Evolutionary conservation across 1,140 invertebrate genomes (phyloP).

Genomic region (Paraescarpia echinospica): DNA sequence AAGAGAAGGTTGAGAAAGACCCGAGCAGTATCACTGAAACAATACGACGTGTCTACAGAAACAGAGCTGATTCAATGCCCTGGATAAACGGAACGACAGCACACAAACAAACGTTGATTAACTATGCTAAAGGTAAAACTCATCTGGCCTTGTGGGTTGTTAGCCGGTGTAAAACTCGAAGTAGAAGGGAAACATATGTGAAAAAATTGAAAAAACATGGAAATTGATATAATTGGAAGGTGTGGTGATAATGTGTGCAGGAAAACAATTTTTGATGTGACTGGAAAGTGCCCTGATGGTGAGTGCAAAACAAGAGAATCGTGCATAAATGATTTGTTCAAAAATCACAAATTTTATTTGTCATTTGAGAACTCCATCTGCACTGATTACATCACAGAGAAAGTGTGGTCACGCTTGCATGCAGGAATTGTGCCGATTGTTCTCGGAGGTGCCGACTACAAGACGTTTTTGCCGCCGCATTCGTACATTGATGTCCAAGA

Average conservation of each 20-base stretch:
- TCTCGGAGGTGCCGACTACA: background rate
- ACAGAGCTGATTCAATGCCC: too few species aligned
- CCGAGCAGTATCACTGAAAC: background rate
- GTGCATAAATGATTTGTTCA: background rate
- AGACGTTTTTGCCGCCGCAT: background rate
- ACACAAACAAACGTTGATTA: background rate
- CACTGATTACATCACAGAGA: background rate
- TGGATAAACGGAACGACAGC: too few species aligned
- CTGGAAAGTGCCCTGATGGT: too few species aligned
- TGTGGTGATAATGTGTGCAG: too few species aligned
- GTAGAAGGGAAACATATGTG: slow-evolving; percentile 61
- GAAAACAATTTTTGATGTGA: too few species aligned
- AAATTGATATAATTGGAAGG: slow-evolving; percentile 66
- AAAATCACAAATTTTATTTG: background rate
- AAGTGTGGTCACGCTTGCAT: background rate
- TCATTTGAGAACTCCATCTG: background rate
- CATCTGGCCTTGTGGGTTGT: slow-evolving; percentile 64
- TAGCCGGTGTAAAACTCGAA: slow-evolving; percentile 63
- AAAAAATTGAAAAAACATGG: slow-evolving; percentile 59
- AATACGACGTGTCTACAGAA: background rate
- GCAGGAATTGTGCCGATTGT: background rate
- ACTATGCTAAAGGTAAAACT: slow-evolving; percentile 46
- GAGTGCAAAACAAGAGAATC: too few species aligned
- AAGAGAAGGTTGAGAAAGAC: background rate
- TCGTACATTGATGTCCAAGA: background rate